Conservation (phyloP, 1,140 invertebrate species). For the Lutraria rhynchaena region DNA sequence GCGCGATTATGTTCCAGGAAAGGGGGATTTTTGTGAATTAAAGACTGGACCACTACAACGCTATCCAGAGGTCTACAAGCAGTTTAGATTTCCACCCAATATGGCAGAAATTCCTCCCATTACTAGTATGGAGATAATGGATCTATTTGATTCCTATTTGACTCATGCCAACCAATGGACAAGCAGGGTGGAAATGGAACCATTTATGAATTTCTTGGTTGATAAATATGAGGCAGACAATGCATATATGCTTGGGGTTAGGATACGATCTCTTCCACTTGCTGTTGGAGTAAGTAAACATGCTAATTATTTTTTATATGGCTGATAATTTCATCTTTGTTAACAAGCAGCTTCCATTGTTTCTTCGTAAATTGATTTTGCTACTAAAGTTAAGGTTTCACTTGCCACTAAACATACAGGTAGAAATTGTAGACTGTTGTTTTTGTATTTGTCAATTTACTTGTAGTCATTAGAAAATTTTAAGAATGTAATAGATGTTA, state of each 20-base stretch:
- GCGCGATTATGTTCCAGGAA: constrained; percentile 67
- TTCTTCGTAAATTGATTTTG: not conserved
- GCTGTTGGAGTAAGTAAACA: constrained; percentile 68
- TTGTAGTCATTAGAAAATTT: no score
- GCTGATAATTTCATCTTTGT: not conserved
- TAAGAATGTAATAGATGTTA: no score
- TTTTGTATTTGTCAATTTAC: no score
- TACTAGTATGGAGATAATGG: constrained; percentile 74
- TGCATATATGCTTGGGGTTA: constrained; percentile 77
- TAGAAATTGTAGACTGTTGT: no score
- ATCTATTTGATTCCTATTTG: constrained; percentile 75
- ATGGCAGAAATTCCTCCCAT: constrained; percentile 74
- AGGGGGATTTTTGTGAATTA: constrained; percentile 69
- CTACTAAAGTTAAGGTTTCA: not conserved
- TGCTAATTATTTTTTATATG: not conserved
- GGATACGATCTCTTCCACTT: constrained; percentile 76
- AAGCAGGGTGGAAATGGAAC: constrained; percentile 69
- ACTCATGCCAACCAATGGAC: constrained; percentile 73
- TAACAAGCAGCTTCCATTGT: not conserved
- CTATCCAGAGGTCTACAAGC: constrained; percentile 74
- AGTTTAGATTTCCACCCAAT: constrained; percentile 77
- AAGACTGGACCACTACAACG: constrained; percentile 77
- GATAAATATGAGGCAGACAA: constrained; percentile 67
- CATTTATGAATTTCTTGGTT: constrained; percentile 76
- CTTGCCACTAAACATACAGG: no score